Conservation (phyloP, 2,113 vertebrate species). For the Rhodinocichla rosea region DNA sequence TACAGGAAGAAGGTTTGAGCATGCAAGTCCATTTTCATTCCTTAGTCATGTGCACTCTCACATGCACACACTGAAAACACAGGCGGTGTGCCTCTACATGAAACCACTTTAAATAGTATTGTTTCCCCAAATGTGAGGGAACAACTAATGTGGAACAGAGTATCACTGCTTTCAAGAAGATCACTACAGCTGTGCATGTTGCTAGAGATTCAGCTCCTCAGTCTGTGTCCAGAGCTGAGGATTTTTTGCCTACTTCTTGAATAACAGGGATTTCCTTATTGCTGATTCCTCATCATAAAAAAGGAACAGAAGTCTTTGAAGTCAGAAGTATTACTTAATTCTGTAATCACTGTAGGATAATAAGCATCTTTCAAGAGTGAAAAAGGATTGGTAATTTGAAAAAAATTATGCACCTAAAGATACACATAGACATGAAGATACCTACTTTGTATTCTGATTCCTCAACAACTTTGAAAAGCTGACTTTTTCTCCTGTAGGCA, state of each 20-base stretch:
- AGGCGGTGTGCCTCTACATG: background rate
- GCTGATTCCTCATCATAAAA: background rate
- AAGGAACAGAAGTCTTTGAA: conserved; percentile 4
- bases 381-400: background rate
- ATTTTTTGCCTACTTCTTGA: background rate
- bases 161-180: background rate
- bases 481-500: background rate
- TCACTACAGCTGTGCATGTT: background rate
- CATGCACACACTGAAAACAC: background rate
- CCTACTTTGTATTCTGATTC: background rate
- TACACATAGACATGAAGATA: background rate
- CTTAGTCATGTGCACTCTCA: background rate
- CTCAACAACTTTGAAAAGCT: background rate
- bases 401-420: background rate
- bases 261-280: background rate
- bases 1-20: background rate
- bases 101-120: background rate
- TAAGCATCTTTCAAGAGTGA: background rate
- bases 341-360: background rate
- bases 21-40: background rate
- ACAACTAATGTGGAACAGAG: background rate
- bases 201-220: background rate
- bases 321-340: background rate
- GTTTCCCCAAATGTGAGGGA: background rate
- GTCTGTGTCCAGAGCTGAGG: background rate